Conservation (phyloP, 2,113 vertebrate genomes). For the Ailurus styani region DNA sequence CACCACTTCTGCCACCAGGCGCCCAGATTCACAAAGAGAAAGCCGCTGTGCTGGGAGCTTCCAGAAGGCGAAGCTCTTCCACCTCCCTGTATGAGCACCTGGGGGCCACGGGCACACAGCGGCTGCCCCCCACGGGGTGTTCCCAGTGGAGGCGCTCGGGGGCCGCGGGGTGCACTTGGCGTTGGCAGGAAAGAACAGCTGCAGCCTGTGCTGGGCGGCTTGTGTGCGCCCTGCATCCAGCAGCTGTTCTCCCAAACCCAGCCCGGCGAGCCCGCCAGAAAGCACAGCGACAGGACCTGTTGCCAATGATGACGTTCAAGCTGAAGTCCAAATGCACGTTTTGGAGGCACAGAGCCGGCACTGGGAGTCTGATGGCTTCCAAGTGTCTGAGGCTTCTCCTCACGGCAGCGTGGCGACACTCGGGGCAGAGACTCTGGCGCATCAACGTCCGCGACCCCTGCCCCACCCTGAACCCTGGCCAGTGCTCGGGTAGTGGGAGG, state of each 20-base stretch:
- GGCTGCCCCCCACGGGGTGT: no score
- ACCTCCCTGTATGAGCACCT: rapidly evolving
- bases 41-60: neutral
- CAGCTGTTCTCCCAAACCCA: neutral
- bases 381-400: neutral
- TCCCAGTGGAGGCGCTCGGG: rapidly evolving
- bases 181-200: neutral
- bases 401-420: rapidly evolving
- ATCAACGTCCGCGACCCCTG: neutral
- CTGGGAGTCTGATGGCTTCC: neutral
- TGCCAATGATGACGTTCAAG: neutral
- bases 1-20: rapidly evolving
- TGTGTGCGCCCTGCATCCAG: rapidly evolving
- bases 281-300: neutral
- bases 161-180: rapidly evolving
- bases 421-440: no score
- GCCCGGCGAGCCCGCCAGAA: neutral
- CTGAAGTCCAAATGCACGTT: neutral
- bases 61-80: no score
- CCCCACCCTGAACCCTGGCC: neutral
- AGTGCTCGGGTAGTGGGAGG: rapidly evolving
- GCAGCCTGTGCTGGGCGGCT: rapidly evolving
- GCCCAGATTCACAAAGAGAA: neutral
- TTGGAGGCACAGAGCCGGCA: neutral
- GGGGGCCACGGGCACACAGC: rapidly evolving